A percentile compares a stretch with the other conserved stretches of the same genome.
phyloP scores from a whole-genome alignment of 2,113 vertebrate genomes.

The Antidorcas marsupialis region DNA sequence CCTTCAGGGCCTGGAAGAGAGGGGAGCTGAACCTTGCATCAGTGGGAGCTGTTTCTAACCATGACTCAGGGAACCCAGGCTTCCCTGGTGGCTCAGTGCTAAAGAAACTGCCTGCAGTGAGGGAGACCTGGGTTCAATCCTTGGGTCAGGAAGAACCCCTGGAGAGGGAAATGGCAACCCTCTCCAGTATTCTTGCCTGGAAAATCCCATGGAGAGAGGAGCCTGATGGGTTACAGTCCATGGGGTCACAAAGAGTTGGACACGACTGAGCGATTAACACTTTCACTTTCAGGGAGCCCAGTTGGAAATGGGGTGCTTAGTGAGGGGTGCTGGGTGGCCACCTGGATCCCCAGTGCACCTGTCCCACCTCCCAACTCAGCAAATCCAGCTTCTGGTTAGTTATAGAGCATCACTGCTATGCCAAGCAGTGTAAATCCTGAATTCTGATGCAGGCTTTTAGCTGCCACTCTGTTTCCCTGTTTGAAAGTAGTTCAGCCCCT shows the following conservation, averaged over 20 bases:
- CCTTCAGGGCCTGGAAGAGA: not conserved
- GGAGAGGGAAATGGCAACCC: not conserved
- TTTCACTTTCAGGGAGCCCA: not conserved
- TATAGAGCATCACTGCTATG: not conserved
- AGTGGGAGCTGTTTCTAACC: not conserved
- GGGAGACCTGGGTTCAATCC: not conserved
- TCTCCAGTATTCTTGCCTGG: not conserved
- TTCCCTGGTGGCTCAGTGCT: not conserved
- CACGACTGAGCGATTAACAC: not conserved
- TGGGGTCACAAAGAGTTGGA: not conserved
- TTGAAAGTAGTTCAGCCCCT: not conserved
- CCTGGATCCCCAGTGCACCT: not conserved
- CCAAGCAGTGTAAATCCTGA: not conserved
- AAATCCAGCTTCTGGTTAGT: not conserved
- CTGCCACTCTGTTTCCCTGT: not conserved
- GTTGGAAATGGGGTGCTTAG: not conserved
- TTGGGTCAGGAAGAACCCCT: not conserved
- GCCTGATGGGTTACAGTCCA: not conserved
- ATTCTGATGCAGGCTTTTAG: not conserved
- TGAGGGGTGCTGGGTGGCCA: not conserved
- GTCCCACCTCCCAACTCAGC: not conserved
- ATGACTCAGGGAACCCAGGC: not conserved
- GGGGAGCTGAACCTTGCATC: not conserved
- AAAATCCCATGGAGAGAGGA: not conserved
- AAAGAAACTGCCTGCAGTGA: not conserved